These are phyloP conservation scores for Spicauda simplicius DNA, from an alignment of 2,888 invertebrate genomes.

Conservation along the genomic window DNA sequence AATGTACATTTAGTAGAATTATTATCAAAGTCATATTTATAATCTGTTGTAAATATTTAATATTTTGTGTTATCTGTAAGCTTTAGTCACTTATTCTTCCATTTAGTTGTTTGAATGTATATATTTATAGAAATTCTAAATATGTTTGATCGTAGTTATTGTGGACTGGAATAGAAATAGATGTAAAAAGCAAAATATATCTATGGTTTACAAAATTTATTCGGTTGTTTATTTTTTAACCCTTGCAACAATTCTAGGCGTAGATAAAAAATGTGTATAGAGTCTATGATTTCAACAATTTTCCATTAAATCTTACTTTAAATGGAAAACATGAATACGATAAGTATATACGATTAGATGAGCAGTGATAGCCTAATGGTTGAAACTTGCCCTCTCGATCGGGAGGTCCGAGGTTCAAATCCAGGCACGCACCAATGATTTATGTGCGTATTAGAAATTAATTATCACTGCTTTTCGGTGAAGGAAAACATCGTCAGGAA, in stretches of 20 bases:
- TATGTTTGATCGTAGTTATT: conserved; percentile 21
- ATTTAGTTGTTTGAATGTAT: conserved; percentile 10
- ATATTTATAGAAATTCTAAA: conserved; percentile 32
- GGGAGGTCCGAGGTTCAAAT: too few species aligned
- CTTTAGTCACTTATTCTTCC: conserved; percentile 28
- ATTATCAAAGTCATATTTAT: conserved; percentile 29
- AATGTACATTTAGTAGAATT: conserved; percentile 11
- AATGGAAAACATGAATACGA: too few species aligned
- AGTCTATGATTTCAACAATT: too few species aligned
- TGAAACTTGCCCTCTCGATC: too few species aligned
- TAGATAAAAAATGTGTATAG: too few species aligned
- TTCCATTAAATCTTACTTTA: too few species aligned
- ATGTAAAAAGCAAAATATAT: conserved; percentile 31
- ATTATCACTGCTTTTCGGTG: too few species aligned
- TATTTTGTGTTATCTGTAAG: conserved; percentile 7
- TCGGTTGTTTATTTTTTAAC: conserved; percentile 7
- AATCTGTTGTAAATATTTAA: conserved; percentile 19
- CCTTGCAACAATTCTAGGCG: background rate
- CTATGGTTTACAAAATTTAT: conserved; percentile 29
- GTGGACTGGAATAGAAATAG: conserved; percentile 29
- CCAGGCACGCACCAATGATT: too few species aligned
- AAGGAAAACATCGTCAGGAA: too few species aligned
- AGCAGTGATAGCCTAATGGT: too few species aligned
- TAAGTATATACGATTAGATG: too few species aligned
- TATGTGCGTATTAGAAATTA: too few species aligned